phyloP scores from a whole-genome alignment of 2,888 invertebrate genomes.

The Kryphioiulus occultus region DNA sequence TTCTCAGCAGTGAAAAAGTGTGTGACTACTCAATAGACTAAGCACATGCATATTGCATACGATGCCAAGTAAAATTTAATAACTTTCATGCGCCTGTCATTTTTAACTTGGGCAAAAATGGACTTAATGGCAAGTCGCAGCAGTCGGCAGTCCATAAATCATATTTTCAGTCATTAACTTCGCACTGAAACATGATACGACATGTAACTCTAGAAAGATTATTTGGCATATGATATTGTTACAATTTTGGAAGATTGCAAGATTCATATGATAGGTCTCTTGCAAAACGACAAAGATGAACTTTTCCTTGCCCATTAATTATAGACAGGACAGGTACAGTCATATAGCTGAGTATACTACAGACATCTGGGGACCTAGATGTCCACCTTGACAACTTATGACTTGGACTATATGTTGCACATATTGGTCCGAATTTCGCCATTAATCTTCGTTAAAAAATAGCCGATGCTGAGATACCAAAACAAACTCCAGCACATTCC shows the following conservation, averaged over 20 bases:
- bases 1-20: neutral
- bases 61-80: neutral
- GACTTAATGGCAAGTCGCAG: neutral
- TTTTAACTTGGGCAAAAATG: neutral
- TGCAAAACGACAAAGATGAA: too few species aligned
- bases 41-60: neutral
- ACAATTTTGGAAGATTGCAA: too few species aligned
- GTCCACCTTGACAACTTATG: neutral
- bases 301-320: neutral
- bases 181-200: neutral
- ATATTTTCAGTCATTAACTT: neutral
- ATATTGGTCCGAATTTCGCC: neutral
- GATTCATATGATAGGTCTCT: too few species aligned
- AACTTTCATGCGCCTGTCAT: constrained; percentile 10
- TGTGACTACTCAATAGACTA: neutral
- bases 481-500: neutral
- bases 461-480: neutral
- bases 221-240: neutral
- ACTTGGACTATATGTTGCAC: neutral
- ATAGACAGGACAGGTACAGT: neutral
- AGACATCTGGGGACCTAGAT: neutral
- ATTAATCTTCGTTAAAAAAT: neutral
- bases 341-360: neutral
- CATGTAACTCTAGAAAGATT: neutral
- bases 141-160: constrained; percentile 12